These are phyloP conservation scores for Pachypanchax playfairii DNA, from an alignment of 2,113 vertebrate genomes.

Conservation along the genomic window DNA sequence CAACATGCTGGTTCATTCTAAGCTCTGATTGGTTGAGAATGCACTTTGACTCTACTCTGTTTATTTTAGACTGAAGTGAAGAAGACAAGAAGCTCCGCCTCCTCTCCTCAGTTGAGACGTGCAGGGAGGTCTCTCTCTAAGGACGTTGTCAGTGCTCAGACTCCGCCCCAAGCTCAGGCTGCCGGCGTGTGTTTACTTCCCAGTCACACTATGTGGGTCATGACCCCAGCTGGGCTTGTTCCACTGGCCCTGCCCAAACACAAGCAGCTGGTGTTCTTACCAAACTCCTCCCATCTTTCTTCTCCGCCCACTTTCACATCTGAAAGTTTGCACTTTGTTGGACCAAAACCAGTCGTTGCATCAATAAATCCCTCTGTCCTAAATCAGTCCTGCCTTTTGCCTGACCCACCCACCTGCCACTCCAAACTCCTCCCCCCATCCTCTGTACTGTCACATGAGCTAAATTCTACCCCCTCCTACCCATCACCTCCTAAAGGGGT, in stretches of 20 bases:
- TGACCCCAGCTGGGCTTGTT: slow-evolving; percentile 74
- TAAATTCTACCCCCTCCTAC: background rate
- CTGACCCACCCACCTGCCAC: background rate
- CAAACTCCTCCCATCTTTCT: rapidly evolving
- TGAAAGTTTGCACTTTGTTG: rapidly evolving
- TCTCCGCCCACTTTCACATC: background rate
- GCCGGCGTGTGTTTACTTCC: background rate
- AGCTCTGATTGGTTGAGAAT: background rate
- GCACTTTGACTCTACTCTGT: background rate
- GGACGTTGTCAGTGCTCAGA: rapidly evolving
- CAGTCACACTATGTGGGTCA: slow-evolving; percentile 75
- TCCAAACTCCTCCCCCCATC: background rate
- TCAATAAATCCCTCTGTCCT: background rate
- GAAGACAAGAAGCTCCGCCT: slow-evolving; percentile 3
- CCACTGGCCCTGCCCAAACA: slow-evolving; percentile 17
- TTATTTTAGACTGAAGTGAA: slow-evolving; percentile 39
- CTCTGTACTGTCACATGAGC: background rate
- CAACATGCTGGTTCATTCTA: background rate
- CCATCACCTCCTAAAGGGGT: background rate
- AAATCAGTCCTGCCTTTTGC: background rate
- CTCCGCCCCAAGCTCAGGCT: rapidly evolving
- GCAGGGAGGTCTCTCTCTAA: background rate
- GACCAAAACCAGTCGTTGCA: background rate
- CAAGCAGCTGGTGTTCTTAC: slow-evolving; percentile 5
- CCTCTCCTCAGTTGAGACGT: background rate